A percentile compares a stretch with the other conserved stretches of the same genome.
These are phyloP conservation scores for Mythimna pallens DNA, from an alignment of 2,888 invertebrate genomes.

Conservation along the genomic window DNA sequence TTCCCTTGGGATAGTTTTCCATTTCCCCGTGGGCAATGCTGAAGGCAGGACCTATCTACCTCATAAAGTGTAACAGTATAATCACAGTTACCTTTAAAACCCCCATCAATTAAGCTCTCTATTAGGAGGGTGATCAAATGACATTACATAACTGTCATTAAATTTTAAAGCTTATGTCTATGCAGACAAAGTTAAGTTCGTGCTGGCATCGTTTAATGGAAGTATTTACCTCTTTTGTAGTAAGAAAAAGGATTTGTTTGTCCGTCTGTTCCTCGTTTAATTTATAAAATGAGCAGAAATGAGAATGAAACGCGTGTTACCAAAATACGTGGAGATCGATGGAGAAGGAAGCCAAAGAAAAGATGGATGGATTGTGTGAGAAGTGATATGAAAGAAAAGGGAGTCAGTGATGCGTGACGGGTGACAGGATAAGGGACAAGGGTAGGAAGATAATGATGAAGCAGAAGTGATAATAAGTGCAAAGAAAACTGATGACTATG, in stretches of 20 bases:
- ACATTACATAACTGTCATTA: neutral
- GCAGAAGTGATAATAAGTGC: too few species aligned
- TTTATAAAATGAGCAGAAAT: neutral
- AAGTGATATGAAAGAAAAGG: too few species aligned
- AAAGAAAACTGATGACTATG: too few species aligned
- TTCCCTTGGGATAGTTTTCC: too few species aligned
- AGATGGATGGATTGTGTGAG: too few species aligned
- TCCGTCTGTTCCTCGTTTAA: conserved; percentile 2
- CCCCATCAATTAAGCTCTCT: conserved; percentile 37
- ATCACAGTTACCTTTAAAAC: conserved; percentile 30
- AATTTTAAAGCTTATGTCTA: conserved; percentile 22
- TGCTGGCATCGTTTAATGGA: conserved; percentile 28
- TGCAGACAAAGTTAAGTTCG: neutral
- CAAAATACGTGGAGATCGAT: too few species aligned
- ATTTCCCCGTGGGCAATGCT: neutral
- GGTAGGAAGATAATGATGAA: too few species aligned
- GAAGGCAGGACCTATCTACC: conserved; percentile 1
- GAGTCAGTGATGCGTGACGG: too few species aligned
- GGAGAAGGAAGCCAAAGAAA: too few species aligned
- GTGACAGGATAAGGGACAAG: too few species aligned
- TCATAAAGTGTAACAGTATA: conserved; percentile 8
- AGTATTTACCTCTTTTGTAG: conserved; percentile 32
- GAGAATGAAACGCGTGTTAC: neutral
- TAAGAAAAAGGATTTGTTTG: conserved; percentile 26
- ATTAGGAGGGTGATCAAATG: conserved; percentile 45